Evolutionary conservation across 92 coral and sea anemone genomes (phyloP).

Genomic region (Metridium senile): DNA sequence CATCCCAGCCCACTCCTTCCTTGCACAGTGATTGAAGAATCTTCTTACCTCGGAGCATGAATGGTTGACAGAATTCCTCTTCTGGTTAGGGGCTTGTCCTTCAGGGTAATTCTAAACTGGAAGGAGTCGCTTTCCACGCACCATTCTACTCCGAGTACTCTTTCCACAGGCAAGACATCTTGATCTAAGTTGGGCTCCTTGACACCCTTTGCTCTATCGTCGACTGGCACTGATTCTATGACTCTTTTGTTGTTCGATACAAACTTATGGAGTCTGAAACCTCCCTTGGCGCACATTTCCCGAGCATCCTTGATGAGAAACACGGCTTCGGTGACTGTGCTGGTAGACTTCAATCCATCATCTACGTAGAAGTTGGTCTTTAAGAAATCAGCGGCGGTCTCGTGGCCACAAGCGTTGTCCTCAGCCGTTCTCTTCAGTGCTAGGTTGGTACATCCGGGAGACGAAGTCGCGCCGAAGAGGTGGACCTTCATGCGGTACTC

Average conservation of each 20-base stretch:
- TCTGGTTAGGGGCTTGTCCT: constrained; percentile 41
- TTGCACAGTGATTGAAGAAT: constrained; percentile 38
- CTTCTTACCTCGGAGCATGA: constrained; percentile 26
- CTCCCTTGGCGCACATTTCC: constrained; percentile 32
- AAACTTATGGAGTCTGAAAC: constrained; percentile 32
- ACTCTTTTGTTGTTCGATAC: constrained; percentile 24
- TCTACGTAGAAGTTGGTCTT: constrained; percentile 38
- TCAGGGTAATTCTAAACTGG: constrained; percentile 25
- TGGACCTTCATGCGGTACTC: constrained; percentile 31
- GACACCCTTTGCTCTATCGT: constrained; percentile 28
- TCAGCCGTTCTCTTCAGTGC: constrained; percentile 39
- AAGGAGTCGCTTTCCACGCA: constrained; percentile 29
- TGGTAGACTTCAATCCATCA: constrained; percentile 28
- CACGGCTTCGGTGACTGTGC: constrained; percentile 4
- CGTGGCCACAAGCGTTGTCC: constrained; percentile 4
- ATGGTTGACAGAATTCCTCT: constrained; percentile 41
- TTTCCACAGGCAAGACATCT: constrained; percentile 15
- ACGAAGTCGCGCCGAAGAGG: too few species aligned
- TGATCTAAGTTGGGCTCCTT: constrained; percentile 20
- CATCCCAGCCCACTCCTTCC: constrained; percentile 46
- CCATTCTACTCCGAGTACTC: constrained; percentile 44
- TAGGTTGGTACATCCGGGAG: constrained; percentile 47
- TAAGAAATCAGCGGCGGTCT: constrained; percentile 28
- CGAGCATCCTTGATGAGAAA: constrained; percentile 6
- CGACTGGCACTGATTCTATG: constrained; percentile 30